Base-by-base conservation (phyloP, 2,113 vertebrate genomes). In the Danionella cerebrum region DNA sequence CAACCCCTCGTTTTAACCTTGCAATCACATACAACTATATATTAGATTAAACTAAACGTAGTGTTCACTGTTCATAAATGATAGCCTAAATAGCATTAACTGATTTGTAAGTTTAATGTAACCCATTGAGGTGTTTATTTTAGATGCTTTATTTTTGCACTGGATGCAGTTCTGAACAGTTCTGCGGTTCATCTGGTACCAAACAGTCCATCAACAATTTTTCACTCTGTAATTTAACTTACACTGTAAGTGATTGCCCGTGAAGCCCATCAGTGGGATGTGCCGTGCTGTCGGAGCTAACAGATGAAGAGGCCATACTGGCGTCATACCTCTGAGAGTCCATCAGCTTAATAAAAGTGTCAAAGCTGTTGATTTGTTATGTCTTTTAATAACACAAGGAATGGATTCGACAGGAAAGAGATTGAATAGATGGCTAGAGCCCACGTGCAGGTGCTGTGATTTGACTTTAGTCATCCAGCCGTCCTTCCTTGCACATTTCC, bases 301-400 rank as follows among this genome's bases (percentile, higher is more conserved):
- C 67, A 48, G 73, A 76, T 67, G 67, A 76, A 72, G 59, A 73
- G 62, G 16, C 63, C 22, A 31, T 55, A 35, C 70, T 71, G 52
- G 64, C 67, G 25, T 76, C 71, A 69, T 76, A 74, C 77, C 67
- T 74, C 59, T 24, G 65, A 76, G 74, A 76, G 71, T 69, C 73
- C 73, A 75, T 78, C 74, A 74, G 67, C 67, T 74, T 72, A 69
- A 76, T 76, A 71, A 76, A 76, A 76, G 65, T 74, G 69, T 74
- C 69, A 74, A 24, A 19, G 59, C 3, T 19, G 33, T 63, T 76
- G 68, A 76, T 72, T 73, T 71, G 68, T 74, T 71, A 62, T 72
- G 60, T 69, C 74, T 72, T 62, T 74, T 74, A 79, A 79, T 76
- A 76, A 71, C 53, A 38, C 51, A 25, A 63, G 65, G 35, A 29